These are phyloP conservation scores for Anguilla obscura DNA, from an alignment of 2,797 vertebrate species.

Conservation along the genomic window DNA sequence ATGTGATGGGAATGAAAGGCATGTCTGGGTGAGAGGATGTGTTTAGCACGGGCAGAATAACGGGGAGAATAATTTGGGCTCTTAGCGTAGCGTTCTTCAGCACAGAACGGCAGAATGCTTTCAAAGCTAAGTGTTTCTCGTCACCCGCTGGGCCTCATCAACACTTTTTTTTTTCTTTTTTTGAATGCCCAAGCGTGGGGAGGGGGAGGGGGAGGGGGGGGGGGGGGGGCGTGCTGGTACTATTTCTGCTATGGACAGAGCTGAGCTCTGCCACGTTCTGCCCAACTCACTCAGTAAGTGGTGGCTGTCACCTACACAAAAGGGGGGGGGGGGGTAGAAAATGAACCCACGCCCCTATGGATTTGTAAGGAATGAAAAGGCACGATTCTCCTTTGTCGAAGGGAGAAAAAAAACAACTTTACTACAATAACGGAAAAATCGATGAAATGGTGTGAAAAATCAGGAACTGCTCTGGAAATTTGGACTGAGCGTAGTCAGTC, in stretches of 20 bases:
- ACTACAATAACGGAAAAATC: not conserved
- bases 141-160: slow-evolving; percentile 2
- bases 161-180: not conserved
- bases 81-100: not conserved
- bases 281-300: not conserved
- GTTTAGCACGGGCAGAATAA: not conserved
- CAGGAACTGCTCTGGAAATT: not conserved
- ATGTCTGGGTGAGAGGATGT: not conserved
- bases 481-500: not conserved
- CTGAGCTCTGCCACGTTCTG: not conserved
- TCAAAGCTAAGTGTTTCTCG: not conserved
- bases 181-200: not conserved
- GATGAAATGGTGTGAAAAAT: not conserved
- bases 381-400: not conserved
- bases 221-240: not conserved
- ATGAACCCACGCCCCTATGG: not conserved
- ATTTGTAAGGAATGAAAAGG: not conserved
- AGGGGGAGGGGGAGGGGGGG: not conserved
- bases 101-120: not conserved
- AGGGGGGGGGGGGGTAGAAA: too few relatives aligned
- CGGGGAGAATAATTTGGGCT: not conserved
- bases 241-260: not conserved
- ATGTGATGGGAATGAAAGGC: not conserved
- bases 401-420: not conserved
- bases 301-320: not conserved